These are phyloP conservation scores for Sturnira hondurensis DNA, from an alignment of 2,113 vertebrate species.

Conservation along the genomic window DNA sequence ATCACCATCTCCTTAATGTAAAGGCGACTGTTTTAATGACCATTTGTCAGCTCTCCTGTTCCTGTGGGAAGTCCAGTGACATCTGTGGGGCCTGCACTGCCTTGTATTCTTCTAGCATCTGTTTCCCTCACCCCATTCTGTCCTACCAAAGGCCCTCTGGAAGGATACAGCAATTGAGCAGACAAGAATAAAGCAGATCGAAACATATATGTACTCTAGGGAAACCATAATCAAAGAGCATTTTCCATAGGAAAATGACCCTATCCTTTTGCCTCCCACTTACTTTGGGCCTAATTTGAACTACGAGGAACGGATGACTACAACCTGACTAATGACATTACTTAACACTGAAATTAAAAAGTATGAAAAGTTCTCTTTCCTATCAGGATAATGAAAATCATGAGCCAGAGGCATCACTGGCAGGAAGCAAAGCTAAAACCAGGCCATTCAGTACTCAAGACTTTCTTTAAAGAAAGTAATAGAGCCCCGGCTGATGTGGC, in stretches of 20 bases:
- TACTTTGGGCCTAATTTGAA: not conserved
- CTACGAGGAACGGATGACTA: not conserved
- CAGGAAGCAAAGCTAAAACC: not conserved
- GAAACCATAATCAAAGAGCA: not conserved
- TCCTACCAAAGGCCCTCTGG: not conserved
- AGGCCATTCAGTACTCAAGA: not conserved
- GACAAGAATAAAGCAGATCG: not conserved
- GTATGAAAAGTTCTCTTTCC: not conserved
- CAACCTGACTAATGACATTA: not conserved
- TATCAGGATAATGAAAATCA: not conserved
- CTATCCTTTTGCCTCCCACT: not conserved
- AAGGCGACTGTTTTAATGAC: conserved; percentile 38
- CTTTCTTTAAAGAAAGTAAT: not conserved
- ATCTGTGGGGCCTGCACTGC: not conserved
- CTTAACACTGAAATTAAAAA: not conserved
- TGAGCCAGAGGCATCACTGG: not conserved
- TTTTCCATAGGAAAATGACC: not conserved
- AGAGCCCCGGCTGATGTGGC: too few relatives aligned
- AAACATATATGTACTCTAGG: not conserved
- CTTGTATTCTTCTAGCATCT: not conserved
- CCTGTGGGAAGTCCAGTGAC: not conserved
- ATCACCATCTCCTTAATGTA: not conserved
- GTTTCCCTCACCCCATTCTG: conserved; percentile 43
- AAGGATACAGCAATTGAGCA: not conserved
- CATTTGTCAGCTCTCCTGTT: conserved; percentile 20